phyloP scores from a whole-genome alignment of 2,113 vertebrate genomes.

The Promerops cafer region DNA sequence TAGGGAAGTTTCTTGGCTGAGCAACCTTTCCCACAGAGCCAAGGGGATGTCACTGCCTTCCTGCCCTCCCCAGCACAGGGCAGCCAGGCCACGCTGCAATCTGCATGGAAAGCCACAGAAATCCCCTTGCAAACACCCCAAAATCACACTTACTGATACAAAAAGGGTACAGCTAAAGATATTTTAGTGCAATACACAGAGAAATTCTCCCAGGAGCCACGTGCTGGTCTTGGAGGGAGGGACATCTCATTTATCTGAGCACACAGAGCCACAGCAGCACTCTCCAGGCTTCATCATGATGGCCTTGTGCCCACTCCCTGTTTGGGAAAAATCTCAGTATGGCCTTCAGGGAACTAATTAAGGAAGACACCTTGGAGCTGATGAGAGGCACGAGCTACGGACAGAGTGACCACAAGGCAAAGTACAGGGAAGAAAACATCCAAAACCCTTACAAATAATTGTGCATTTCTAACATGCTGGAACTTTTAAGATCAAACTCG shows the following conservation, averaged over 20 bases:
- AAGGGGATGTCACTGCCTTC: not conserved
- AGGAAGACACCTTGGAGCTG: not conserved
- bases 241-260: rapidly evolving
- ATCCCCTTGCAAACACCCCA: rapidly evolving
- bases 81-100: rapidly evolving
- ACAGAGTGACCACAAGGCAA: not conserved
- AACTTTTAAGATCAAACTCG: not conserved
- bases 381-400: not conserved
- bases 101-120: rapidly evolving
- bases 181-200: rapidly evolving
- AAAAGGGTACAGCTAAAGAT: rapidly evolving
- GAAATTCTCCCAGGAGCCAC: not conserved
- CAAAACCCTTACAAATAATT: not conserved
- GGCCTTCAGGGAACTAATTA: not conserved
- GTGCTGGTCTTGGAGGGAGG: not conserved
- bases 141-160: rapidly evolving
- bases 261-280: not conserved
- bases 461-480: not conserved
- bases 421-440: not conserved
- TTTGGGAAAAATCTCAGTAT: rapidly evolving
- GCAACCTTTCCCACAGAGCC: not conserved
- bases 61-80: not conserved
- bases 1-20: not conserved
- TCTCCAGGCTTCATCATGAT: rapidly evolving
- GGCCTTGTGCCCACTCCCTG: not conserved